phyloP scores from a whole-genome alignment of 1,140 invertebrate species.

The Pseudomyrmex flavicornis region DNA sequence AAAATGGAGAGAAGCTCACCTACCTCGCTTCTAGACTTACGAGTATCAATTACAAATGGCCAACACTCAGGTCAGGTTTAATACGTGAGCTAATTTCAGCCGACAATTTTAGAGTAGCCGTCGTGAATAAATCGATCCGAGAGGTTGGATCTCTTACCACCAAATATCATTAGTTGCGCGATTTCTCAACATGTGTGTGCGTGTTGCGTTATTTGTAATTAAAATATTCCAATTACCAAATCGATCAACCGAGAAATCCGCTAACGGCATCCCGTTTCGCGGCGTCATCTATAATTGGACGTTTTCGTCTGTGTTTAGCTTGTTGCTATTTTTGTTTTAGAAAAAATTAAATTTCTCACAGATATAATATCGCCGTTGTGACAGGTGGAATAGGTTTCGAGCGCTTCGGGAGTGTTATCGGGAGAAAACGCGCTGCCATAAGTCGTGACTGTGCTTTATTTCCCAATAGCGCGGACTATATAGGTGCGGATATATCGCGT shows the following conservation, averaged over 20 bases:
- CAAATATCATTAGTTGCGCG: slow-evolving; percentile 36
- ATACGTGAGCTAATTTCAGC: slow-evolving; percentile 56
- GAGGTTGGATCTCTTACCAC: neutral
- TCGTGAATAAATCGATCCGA: slow-evolving; percentile 21
- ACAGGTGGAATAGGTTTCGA: slow-evolving; percentile 17
- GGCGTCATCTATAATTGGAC: slow-evolving; percentile 16
- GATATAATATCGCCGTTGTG: neutral
- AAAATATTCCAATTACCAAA: slow-evolving; percentile 48
- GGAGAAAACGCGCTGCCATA: slow-evolving; percentile 11
- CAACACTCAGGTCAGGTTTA: slow-evolving; percentile 25
- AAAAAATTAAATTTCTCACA: neutral
- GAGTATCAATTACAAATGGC: slow-evolving; percentile 57
- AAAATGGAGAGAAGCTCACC: slow-evolving; percentile 36
- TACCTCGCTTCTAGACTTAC: slow-evolving; percentile 21
- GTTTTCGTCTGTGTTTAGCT: neutral
- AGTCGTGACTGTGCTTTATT: slow-evolving; percentile 44
- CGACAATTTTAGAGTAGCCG: slow-evolving; percentile 36
- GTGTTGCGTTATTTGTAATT: slow-evolving; percentile 27
- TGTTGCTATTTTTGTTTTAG: neutral
- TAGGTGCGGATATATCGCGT: slow-evolving; percentile 68
- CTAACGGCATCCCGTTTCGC: slow-evolving; percentile 34
- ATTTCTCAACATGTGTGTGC: neutral
- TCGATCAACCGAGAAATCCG: slow-evolving; percentile 45
- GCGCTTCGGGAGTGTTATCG: neutral
- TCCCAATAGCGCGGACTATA: slow-evolving; percentile 42